Base-by-base conservation (phyloP, 2,113 vertebrate species). In the Oryzias curvinotus region DNA sequence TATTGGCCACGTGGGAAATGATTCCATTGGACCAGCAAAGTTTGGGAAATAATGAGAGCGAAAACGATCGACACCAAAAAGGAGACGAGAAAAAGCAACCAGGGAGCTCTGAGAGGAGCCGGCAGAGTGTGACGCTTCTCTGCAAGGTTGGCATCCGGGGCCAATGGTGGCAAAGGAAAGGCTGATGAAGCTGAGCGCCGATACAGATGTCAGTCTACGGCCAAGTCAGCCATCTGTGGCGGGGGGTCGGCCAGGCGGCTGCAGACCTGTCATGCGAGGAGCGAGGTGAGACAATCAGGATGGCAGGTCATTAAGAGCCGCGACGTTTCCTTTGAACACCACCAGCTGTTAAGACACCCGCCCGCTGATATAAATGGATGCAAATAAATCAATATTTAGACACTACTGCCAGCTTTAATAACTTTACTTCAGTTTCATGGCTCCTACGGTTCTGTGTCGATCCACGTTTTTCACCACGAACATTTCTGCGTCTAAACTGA, bases 1-100 rank as follows among this genome's bases (percentile, higher is more conserved):
- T 87, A 85, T 88, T 84, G 81, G 79, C 71, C 78, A 75, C 77
- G 67, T 54, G 71, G 72, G 62, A 88, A 81, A 84, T 88, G 66
- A 86, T 73, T 86, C 72, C 70, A 80, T 66, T 60, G 56, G 79
- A 63, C 14, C 7, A 58, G 30, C 66, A 71, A 23, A 65, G 64
- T 57, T 50, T 63, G 59, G 4, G 19, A 76, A 62, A 73, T 76
- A 68, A 84, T 72, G 50, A 68, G 41, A 65, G 49, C 46, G 57
- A 62, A 62, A 3, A 30, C 28, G 42, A 64, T 42, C 49, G 57
- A 62, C 62, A 80, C 61, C 23, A 49, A 61, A 52, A 76, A 60
- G 73, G 65, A 43, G 30, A 25, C 45, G 62, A 52, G 56, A 62
- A 43, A 52, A 21, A 51, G 3, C 48, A 61, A 77, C 62, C 68